Evolutionary conservation across 1,140 invertebrate genomes (phyloP), one percentile per base, ranked within the genome.

Genomic region (Rhagoletis pomonella): DNA sequence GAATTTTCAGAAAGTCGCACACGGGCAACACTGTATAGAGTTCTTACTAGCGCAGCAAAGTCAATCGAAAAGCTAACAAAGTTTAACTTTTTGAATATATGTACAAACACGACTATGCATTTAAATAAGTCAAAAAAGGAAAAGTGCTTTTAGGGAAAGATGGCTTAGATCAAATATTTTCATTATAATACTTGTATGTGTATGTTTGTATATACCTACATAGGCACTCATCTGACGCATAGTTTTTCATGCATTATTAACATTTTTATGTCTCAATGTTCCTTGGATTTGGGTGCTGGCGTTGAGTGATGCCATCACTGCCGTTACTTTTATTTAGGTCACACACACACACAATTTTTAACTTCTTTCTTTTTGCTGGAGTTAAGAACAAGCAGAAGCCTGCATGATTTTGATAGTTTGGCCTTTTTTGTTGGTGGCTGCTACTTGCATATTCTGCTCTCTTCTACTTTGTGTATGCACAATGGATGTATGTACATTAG

Each of bases 271-370:
- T 69, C 4, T n/a, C 12, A n/a, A 4, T 44, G 29, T 69, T 12
- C 29, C 39, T 44, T 69, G 10, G 1, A 47, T 14, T 50, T 50
- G 42, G 69, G 65, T 42, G 29, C 29, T 67, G 60, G 7, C 17
- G 60, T 9, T 62, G 60, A 14, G 60, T 62, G 65, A 67, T 67
- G 65, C 29, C 29, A 42, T 44, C 42, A 47, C 17, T 47, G 42
- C 4, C 17, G 44, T 47, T 73, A 47, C 44, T 50, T 50, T 73
- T 50, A 73, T 73, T 4, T n/a, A 73, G 69, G 69, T 73, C 69
- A 73, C 42, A n/a, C 47, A 42, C 44, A 50, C 42, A 44, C 65
- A 42, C 65, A 67, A 42, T 67, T 9, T 10, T 9, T 42, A 67
- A 10, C 3, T 42, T 7, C 44, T 47, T 12, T 47, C 67, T 44